Evolutionary conservation across 2,888 invertebrate genomes (phyloP), one percentile per base, ranked within the genome.

Genomic region (Nowickia ferox): DNA sequence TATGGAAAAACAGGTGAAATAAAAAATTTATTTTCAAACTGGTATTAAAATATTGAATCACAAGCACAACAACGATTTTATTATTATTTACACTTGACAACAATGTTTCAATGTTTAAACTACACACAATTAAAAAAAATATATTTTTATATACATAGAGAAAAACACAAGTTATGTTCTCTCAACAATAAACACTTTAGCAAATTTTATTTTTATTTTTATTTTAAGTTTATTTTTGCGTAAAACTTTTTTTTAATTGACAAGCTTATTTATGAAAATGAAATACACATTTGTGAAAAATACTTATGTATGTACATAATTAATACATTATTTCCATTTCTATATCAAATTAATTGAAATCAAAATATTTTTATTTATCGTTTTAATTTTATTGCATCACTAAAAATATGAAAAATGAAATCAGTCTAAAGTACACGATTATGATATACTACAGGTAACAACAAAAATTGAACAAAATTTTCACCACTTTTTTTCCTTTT

Each of bases 1-100:
- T 85, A 96, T 97, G 93, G 97, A 97, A 90, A 97, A 97, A 93
- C 97, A 97, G 96, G 97, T 97, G 93, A 93, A 91, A 87, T 51
- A 22, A 19, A 5, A 46, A 19, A 46, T 19, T 40, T 1, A 8
- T 30, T 55, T 15, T 11, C 3, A 2, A 40, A 69, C 2, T 57
- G 1, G 1, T 11, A 30, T 48, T 22, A 19, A n/a, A 57, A 48
- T 46, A 44, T 42, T n/a, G 1, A 57, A 71, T 38, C 48, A 38
- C 48, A 17, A 53, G 51, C 42, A 65, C 53, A 76, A 55, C 10
- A 53, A 30, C 22, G 1, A 42, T 17, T 51, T 44, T 51, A 17
- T 78, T 51, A 17, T 78, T 44, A 9, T 77, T 68, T 44, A 61
- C 63, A 71, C 65, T 57, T 40, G 55, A 22, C 40, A 65, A 66